These are phyloP conservation scores for Scaeva pyrastri DNA, from an alignment of 2,888 invertebrate genomes.

Conservation along the genomic window DNA sequence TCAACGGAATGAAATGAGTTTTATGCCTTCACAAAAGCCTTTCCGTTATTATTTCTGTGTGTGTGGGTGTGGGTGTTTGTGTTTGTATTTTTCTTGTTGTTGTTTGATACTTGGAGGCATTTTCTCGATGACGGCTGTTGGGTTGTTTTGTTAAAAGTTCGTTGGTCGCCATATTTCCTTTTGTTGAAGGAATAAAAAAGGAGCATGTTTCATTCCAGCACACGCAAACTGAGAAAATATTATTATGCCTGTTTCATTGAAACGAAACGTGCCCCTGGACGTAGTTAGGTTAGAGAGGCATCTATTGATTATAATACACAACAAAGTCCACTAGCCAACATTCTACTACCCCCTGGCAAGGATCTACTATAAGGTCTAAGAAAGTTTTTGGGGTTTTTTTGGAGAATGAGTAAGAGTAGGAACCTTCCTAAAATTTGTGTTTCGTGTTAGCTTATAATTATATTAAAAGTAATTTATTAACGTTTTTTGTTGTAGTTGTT, in stretches of 20 bases:
- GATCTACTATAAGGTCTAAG: background rate
- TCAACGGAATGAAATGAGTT: too few species aligned
- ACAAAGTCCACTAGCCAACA: background rate
- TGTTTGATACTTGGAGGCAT: slow-evolving; percentile 37
- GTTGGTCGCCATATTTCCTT: slow-evolving; percentile 35
- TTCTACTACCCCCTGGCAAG: too few species aligned
- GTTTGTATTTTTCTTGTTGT: background rate
- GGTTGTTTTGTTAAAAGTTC: slow-evolving; percentile 30
- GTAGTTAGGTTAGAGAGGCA: background rate
- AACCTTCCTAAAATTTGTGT: slow-evolving; percentile 47
- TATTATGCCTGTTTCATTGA: slow-evolving; percentile 31
- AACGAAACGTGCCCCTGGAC: slow-evolving; percentile 30
- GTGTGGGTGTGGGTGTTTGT: background rate
- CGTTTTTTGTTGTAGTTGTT: slow-evolving; percentile 4
- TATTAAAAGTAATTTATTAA: slow-evolving; percentile 37
- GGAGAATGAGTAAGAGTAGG: background rate
- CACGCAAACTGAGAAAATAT: slow-evolving; percentile 50
- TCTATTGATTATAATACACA: background rate
- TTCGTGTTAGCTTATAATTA: slow-evolving; percentile 66
- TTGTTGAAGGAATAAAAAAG: background rate
- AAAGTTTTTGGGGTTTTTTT: slow-evolving; percentile 21
- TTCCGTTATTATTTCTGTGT: slow-evolving; percentile 8
- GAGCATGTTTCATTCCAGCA: slow-evolving; percentile 30
- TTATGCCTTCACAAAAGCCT: slow-evolving; percentile 39
- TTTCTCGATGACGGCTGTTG: slow-evolving; percentile 44